phyloP scores from a whole-genome alignment of 2,113 vertebrate species.

The pig (Sus scrofa) region T2T-Sscrofa CM000823.6:41127001-41127500 shows the following conservation, averaged over 20 bases:
- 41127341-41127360: conserved; percentile 64
- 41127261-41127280: not conserved
- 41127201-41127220: not conserved
- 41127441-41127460: conserved; percentile 62
- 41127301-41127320: not conserved
- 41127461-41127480: conserved; percentile 61
- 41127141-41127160: rapidly evolving
- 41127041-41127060: not conserved
- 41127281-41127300: not conserved
- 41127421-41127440: not conserved
- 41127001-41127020: not conserved
- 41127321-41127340: not conserved
- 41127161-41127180: not conserved
- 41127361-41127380: conserved; percentile 59
- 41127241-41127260: not conserved
- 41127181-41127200: not conserved
- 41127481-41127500: conserved; percentile 76
- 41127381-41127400: conserved; percentile 9
- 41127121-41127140: not conserved
- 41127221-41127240: conserved; percentile 7
- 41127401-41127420: conserved; percentile 42
- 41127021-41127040: not conserved
- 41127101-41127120: not conserved
- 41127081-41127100: not conserved
- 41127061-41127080: not conserved